These are phyloP conservation scores for Gorsachius goisagi DNA, from an alignment of 2,113 vertebrate species.

Conservation along the genomic window DNA sequence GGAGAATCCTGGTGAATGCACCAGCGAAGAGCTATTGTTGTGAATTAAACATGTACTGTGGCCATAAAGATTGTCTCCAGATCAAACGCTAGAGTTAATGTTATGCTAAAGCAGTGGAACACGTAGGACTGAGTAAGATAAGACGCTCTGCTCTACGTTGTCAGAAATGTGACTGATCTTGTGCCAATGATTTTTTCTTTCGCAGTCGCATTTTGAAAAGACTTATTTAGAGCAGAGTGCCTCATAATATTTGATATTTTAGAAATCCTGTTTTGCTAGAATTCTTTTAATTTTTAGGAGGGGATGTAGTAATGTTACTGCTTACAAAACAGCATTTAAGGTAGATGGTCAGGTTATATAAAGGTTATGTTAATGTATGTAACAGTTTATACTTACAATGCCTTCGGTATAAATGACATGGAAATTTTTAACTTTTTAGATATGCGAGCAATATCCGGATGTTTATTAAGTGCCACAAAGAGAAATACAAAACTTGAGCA, in stretches of 20 bases:
- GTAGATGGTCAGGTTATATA: neutral
- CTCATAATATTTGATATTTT: neutral
- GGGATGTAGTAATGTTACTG: neutral
- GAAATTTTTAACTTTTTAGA: neutral
- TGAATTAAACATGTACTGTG: neutral
- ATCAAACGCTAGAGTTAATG: neutral
- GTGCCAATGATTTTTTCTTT: neutral
- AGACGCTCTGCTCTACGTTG: neutral
- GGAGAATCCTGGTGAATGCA: neutral
- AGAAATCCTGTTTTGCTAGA: neutral
- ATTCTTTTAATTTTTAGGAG: neutral
- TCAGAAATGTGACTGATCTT: neutral
- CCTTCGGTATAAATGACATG: neutral
- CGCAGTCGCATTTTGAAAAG: neutral
- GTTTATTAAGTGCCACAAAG: neutral
- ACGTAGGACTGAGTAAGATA: neutral
- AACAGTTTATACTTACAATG: neutral
- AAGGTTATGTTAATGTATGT: neutral
- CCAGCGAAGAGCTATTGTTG: accelerated
- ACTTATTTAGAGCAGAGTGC: neutral
- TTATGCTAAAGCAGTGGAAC: neutral
- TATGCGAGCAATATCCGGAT: neutral
- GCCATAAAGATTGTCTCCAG: neutral
- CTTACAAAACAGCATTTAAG: neutral
- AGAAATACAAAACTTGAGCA: neutral